Evolutionary conservation across 1,140 invertebrate species (phyloP).

Genomic region (Olivierus martensii): DNA sequence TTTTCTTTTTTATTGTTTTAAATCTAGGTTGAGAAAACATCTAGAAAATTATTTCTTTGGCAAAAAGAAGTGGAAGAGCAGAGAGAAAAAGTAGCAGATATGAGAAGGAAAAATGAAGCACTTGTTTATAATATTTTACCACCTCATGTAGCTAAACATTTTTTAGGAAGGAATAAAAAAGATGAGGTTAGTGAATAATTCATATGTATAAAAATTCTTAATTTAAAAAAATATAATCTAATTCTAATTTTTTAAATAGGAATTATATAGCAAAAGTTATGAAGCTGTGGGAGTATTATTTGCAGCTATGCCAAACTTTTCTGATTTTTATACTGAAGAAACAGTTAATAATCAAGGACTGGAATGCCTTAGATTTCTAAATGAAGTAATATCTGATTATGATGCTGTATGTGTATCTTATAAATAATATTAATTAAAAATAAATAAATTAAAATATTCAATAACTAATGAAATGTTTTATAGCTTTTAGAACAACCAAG

Average conservation of each 20-base stretch:
- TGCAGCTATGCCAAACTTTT: constrained; percentile 89
- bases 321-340: constrained; percentile 90
- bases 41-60: constrained; percentile 60
- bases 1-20: constrained; percentile 6
- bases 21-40: constrained; percentile 55
- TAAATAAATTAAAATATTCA: background rate
- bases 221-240: too few relatives aligned
- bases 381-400: constrained; percentile 97
- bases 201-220: background rate
- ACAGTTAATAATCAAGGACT: constrained; percentile 91
- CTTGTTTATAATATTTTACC: constrained; percentile 55
- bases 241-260: constrained; percentile 35
- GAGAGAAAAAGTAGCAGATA: constrained; percentile 65
- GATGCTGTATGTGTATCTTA: constrained; percentile 56
- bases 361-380: constrained; percentile 87
- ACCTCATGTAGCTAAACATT: constrained; percentile 78
- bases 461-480: constrained; percentile 22
- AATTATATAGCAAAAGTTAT: constrained; percentile 86
- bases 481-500: constrained; percentile 68
- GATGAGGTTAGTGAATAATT: constrained; percentile 21
- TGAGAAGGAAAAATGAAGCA: constrained; percentile 74
- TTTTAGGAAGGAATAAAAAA: constrained; percentile 49
- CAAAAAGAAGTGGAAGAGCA: constrained; percentile 58
- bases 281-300: constrained; percentile 83
- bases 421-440: too few relatives aligned